Evolutionary conservation across 1,140 invertebrate species (phyloP).

Genomic region (Microplitis demolitor): DNA sequence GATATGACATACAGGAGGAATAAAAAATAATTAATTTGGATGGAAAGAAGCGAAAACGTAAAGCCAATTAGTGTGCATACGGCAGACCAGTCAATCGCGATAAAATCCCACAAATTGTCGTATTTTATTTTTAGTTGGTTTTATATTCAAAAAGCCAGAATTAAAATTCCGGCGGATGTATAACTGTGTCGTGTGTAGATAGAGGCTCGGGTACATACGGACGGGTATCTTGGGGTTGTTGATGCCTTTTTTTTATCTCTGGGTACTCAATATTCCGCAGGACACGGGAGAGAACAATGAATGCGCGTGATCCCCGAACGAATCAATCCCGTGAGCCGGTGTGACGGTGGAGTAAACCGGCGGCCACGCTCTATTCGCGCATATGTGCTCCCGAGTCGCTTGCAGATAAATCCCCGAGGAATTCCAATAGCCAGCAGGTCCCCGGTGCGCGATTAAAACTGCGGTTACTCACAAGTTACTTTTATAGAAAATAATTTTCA

Average conservation of each 20-base stretch:
- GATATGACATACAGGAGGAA: background rate
- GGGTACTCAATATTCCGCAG: constrained; percentile 7
- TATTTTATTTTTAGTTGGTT: background rate
- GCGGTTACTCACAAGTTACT: constrained; percentile 13
- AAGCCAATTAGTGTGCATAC: constrained; percentile 11
- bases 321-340: constrained; percentile 1
- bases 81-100: constrained; percentile 7
- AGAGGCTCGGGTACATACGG: background rate
- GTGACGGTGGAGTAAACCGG: background rate
- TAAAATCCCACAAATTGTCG: constrained; percentile 3
- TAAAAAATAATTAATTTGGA: background rate
- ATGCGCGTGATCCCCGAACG: constrained; percentile 20
- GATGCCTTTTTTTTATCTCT: constrained; percentile 17
- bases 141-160: background rate
- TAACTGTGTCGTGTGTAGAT: background rate
- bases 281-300: constrained; percentile 18
- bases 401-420: constrained; percentile 2
- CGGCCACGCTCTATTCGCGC: background rate
- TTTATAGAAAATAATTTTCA: background rate
- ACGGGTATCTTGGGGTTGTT: background rate
- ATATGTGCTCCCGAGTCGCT: background rate
- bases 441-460: constrained; percentile 11
- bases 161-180: background rate
- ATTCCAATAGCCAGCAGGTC: constrained; percentile 11
- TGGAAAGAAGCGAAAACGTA: background rate